Base-by-base conservation (phyloP, 2,888 invertebrate genomes). In the Autographa gamma region DNA sequence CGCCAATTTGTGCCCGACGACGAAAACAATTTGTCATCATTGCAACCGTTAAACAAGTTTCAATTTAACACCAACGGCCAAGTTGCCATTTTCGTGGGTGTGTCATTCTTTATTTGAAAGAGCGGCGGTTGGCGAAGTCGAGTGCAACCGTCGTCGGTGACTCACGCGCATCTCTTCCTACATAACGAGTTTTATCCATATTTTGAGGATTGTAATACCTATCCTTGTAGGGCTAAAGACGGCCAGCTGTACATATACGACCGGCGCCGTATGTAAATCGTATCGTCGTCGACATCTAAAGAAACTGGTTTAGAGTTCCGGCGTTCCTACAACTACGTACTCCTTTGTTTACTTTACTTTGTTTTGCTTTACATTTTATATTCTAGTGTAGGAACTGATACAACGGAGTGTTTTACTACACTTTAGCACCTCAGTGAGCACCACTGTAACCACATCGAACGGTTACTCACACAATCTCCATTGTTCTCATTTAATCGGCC, bases 31-130 rank as follows among this genome's bases (percentile, higher is more conserved):
- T 79, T 78, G 74, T 84, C 83, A 82, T 88, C 79, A 78, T 71
- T 69, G 61, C 56, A 84, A 83, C 89, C 88, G 91, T 91, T 92
- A 87, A 90, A 90, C 90, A 78, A 82, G 90, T 88, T 86, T 70
- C 82, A 85, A 88, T 89, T 87, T 84, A 83, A 80, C 76, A 76
- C 77, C 80, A 48, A 48, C 71, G 74, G 66, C 75, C 18, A 60
- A 56, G 63, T 71, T 69, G 75, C 73, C 74, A 80, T 83, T 86
- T 86, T 85, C 58, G 86, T 81, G 82, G 78, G 83, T 83, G 86
- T 89, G 90, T 90, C 90, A 90, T 91, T 87, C 76, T 74, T 77
- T 60, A 70, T 77, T 81, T 77, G 63, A 83, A 82, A 77, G 52
- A 60, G 71, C 77, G 80, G 70, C 81, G 80, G 85, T 80, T 82